Evolutionary conservation across 1,140 invertebrate genomes (phyloP).

Genomic region (Drosophila navojoa): DNA sequence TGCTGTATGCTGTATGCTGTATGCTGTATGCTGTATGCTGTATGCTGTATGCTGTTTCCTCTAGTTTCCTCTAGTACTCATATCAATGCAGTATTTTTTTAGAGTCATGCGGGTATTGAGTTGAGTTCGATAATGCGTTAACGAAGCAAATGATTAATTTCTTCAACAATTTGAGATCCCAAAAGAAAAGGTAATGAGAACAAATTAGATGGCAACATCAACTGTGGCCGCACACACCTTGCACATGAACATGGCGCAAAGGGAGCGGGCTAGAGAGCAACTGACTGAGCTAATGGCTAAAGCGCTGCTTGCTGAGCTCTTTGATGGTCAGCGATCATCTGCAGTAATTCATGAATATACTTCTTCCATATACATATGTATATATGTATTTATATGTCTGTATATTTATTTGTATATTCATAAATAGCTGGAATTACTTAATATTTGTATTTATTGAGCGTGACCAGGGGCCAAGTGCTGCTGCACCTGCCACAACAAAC

Average conservation of each 20-base stretch:
- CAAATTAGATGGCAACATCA: constrained; percentile 49
- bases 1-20: no score
- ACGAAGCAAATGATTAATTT: constrained; percentile 74
- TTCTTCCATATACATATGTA: not conserved
- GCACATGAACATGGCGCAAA: not conserved
- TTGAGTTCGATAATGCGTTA: constrained; percentile 55
- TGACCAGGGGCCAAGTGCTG: constrained; percentile 42
- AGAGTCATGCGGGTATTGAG: constrained; percentile 3
- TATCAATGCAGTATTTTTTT: no score
- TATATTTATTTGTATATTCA: constrained; percentile 13
- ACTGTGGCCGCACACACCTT: constrained; percentile 9
- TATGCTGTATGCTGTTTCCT: no score
- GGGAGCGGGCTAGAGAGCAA: not conserved
- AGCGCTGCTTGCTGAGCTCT: not conserved
- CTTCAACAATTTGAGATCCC: constrained; percentile 58
- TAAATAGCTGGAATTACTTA: constrained; percentile 62
- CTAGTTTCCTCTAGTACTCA: no score
- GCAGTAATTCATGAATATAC: constrained; percentile 24
- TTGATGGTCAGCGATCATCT: constrained; percentile 16
- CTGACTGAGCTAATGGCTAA: constrained; percentile 9
- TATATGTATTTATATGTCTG: not conserved
- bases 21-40: no score
- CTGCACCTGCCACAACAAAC: constrained; percentile 51
- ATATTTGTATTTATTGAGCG: constrained; percentile 70
- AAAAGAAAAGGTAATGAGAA: constrained; percentile 50